Percentiles rank a stretch among this genome's conserved stretches.
Conservation (phyloP, 1,140 invertebrate genomes). For the Oryctes rhinoceros region DNA sequence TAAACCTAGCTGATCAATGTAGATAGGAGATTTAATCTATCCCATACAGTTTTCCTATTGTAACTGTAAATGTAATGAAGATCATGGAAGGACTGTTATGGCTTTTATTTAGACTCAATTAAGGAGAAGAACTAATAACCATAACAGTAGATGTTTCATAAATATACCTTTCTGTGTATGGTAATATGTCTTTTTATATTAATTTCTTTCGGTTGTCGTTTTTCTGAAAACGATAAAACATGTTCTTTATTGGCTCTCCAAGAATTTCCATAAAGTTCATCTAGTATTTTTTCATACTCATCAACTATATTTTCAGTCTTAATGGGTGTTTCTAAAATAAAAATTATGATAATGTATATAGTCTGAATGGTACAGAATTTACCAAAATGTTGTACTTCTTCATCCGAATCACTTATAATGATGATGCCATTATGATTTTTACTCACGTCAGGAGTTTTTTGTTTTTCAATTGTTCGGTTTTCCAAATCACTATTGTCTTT, state of each 20-base stretch:
- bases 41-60: too few species aligned
- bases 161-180: neutral
- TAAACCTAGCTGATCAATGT: too few species aligned
- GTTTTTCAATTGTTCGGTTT: neutral
- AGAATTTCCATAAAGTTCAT: constrained; percentile 55
- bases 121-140: too few species aligned
- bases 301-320: constrained; percentile 38
- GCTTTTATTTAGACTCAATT: too few species aligned
- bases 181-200: constrained; percentile 33
- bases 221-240: constrained; percentile 52
- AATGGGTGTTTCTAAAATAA: constrained; percentile 1
- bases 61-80: too few species aligned
- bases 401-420: constrained; percentile 43
- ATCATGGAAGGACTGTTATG: too few species aligned
- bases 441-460: neutral
- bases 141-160: too few species aligned
- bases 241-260: constrained; percentile 56
- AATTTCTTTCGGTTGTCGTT: constrained; percentile 36
- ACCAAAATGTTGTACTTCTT: constrained; percentile 18
- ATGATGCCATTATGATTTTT: neutral
- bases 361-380: constrained; percentile 10
- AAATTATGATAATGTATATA: neutral
- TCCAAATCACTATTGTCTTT: constrained; percentile 8
- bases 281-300: constrained; percentile 51
- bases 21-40: too few species aligned